Evolutionary conservation across 2,797 vertebrate species (phyloP).

Genomic region (Vireo griseus): DNA sequence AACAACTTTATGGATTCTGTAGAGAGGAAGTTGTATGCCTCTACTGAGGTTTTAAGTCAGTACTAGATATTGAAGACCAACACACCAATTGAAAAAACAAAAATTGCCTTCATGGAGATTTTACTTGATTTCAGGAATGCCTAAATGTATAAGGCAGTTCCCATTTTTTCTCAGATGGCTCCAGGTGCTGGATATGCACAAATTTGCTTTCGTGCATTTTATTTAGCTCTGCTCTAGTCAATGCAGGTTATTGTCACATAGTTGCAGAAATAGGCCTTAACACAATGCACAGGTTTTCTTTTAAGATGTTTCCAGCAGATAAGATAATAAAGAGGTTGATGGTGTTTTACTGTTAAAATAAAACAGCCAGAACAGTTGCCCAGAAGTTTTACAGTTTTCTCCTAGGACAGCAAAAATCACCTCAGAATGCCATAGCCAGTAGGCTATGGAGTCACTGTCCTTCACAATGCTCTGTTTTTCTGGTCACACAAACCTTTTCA

Average conservation of each 20-base stretch:
- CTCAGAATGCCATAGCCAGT: neutral
- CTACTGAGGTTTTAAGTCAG: neutral
- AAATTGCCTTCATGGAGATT: neutral
- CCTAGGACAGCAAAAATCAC: neutral
- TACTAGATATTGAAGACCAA: neutral
- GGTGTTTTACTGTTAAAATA: neutral
- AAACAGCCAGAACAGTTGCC: neutral
- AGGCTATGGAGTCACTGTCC: neutral
- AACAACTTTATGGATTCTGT: neutral
- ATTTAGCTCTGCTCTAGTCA: fast-evolving
- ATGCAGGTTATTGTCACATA: neutral
- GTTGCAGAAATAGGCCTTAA: neutral
- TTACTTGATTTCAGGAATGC: neutral
- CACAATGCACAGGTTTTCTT: neutral
- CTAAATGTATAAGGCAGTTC: neutral
- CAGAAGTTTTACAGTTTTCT: neutral
- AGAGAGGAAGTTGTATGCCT: neutral
- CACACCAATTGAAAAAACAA: neutral
- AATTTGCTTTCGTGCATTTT: neutral
- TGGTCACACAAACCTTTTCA: neutral
- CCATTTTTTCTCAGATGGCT: neutral
- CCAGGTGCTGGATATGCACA: neutral
- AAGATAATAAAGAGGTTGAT: neutral
- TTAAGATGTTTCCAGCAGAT: neutral
- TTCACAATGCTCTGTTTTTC: neutral